Base-by-base conservation (phyloP, 2,797 vertebrate species). In the Cyclura pinguis region DNA sequence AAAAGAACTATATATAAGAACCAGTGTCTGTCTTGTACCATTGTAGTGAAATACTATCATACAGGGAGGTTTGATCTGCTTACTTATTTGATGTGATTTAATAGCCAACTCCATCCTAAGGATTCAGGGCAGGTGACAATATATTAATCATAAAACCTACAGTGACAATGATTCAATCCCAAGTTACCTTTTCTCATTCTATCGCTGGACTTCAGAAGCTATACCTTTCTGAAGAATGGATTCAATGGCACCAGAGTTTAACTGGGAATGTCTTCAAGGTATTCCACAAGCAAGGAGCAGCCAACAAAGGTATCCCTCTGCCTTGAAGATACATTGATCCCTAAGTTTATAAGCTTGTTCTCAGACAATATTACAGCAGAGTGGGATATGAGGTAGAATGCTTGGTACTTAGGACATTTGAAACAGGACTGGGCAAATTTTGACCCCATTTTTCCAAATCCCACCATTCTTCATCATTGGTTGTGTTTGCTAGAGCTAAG, bases 51-150 rank as follows among this genome's bases (percentile, higher is more conserved):
- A 81, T 85, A 89, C 32, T 1, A 84, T 3, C 7, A 81, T 57
- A 52, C 32, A n/a, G 47, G 42, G 77, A 87, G 72, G 57, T 32
- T 78, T 78, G 67, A 64, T 69, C 72, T 35, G 24, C 67, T 80
- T 55, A 69, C 69, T n/a, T 62, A 47, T 78, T 78, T 74, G 69
- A 10, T 57, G n/a, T 76, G 55, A 84, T 62, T 76, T 47, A 78
- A 89, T 74, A 59, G 32, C 73, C 88, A n/a, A 84, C 32, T 9
- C 16, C 42, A 85, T 67, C 42, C 42, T 24, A 84, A 84, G 62
- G 73, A 22, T 42, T 64, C 69, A 76, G 42, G 69, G 47, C 50
- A 78, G n/a, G 73, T 38, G 77, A 50, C 22, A 27, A 24, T 47
- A 42, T 59, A 32, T 69, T 77, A 67, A 67, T 52, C 47, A 69